phyloP scores from a whole-genome alignment of 2,797 vertebrate genomes.

The Artibeus jamaicensis region DNA sequence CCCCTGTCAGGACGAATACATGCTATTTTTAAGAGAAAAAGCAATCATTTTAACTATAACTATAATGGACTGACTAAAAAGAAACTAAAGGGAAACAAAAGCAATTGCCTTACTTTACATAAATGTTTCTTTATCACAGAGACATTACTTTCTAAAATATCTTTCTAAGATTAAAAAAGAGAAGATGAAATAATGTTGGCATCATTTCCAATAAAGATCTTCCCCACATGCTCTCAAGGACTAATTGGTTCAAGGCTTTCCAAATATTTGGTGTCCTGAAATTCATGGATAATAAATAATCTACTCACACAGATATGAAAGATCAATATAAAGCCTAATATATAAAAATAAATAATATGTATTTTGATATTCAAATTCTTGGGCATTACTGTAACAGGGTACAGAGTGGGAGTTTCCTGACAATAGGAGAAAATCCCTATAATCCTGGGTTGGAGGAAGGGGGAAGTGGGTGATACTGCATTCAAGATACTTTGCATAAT shows the following conservation, averaged over 20 bases:
- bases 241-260: not conserved
- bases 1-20: too few relatives aligned
- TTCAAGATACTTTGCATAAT: too few relatives aligned
- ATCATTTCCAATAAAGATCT: not conserved
- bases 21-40: not conserved
- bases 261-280: not conserved
- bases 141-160: not conserved
- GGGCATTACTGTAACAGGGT: not conserved
- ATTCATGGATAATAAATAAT: not conserved
- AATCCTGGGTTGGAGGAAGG: too few relatives aligned
- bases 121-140: conserved; percentile 6
- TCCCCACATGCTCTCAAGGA: not conserved
- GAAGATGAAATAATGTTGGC: not conserved
- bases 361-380: conserved; percentile 25
- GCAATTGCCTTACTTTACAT: not conserved
- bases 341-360: not conserved
- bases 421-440: too few relatives aligned
- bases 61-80: not conserved
- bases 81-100: conserved; percentile 12
- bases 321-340: not conserved
- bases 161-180: not conserved
- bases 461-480: too few relatives aligned
- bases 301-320: not conserved
- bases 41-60: not conserved
- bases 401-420: too few relatives aligned